A percentile compares a stretch with the other conserved stretches of the same genome.
These are phyloP conservation scores for Myocastor coypus DNA, from an alignment of 2,113 vertebrate genomes.

Conservation along the genomic window DNA sequence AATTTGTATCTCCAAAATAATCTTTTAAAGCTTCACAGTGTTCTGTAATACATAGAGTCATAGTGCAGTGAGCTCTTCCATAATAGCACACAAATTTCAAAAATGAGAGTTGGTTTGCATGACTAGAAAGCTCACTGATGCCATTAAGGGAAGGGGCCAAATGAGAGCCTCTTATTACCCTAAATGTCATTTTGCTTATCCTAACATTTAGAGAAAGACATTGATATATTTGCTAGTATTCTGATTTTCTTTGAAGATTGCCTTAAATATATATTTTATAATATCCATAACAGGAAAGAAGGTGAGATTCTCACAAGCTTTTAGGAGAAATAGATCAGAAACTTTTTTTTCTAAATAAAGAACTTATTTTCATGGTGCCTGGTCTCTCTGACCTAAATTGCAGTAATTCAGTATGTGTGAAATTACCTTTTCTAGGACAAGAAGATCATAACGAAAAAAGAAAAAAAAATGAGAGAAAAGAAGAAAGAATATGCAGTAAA, in stretches of 20 bases:
- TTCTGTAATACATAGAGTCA: neutral
- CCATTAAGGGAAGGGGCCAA: neutral
- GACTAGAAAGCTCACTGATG: neutral
- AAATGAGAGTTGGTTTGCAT: neutral
- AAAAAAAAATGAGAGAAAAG: neutral
- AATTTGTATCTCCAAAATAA: neutral
- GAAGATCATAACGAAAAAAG: conserved; percentile 60
- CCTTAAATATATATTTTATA: conserved; percentile 67
- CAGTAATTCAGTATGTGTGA: conserved; percentile 79
- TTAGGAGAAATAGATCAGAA: conserved; percentile 75
- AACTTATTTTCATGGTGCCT: conserved; percentile 80
- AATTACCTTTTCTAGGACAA: conserved; percentile 79
- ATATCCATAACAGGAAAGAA: conserved; percentile 62
- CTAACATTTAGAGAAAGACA: neutral
- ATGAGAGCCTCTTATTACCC: neutral
- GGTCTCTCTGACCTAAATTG: conserved; percentile 82
- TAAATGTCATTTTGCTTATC: neutral
- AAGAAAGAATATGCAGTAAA: conserved; percentile 34
- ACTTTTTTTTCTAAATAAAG: conserved; percentile 77
- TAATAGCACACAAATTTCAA: neutral
- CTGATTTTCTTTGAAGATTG: conserved; percentile 35
- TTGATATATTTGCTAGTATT: conserved; percentile 25
- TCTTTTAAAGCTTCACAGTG: neutral
- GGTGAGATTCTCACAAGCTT: conserved; percentile 74
- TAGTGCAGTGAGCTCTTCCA: rapidly evolving